Percentiles rank a stretch among this genome's conserved stretches.
phyloP scores from a whole-genome alignment of 2,888 invertebrate genomes.

The Archips xylosteana region DNA sequence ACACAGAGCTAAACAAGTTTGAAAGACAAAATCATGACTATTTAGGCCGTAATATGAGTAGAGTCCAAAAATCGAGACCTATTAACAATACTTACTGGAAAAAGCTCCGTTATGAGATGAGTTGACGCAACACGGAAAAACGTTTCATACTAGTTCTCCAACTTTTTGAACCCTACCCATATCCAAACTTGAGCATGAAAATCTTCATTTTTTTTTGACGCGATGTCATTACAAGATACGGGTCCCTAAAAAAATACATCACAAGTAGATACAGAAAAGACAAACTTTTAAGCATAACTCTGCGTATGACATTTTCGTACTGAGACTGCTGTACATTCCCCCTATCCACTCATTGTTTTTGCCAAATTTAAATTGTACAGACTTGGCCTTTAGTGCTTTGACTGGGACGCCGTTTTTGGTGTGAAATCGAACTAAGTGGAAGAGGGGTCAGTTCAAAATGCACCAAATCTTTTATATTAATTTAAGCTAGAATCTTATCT shows the following conservation, averaged over 20 bases:
- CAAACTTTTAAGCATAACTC: background rate
- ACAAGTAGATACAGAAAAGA: no score
- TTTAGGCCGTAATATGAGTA: no score
- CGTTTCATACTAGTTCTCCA: no score
- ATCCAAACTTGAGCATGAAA: no score
- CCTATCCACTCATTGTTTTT: constrained; percentile 1
- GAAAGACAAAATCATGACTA: background rate
- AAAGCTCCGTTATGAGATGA: no score
- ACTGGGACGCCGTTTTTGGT: background rate
- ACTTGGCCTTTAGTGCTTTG: background rate
- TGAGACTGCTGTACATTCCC: constrained; percentile 20
- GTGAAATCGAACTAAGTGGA: background rate
- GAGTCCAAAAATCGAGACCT: no score
- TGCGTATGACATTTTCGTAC: constrained; percentile 4
- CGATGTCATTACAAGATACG: no score
- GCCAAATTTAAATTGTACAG: constrained; percentile 9
- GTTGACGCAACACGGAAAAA: no score
- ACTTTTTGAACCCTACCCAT: no score
- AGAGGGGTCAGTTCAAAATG: constrained; percentile 1
- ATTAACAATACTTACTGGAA: no score
- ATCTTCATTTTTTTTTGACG: no score
- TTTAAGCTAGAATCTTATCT: background rate
- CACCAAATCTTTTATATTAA: constrained; percentile 19
- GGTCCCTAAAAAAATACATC: no score
- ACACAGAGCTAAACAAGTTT: background rate